Evolutionary conservation across 2,888 invertebrate species (phyloP).

Genomic region (Phania funesta): DNA sequence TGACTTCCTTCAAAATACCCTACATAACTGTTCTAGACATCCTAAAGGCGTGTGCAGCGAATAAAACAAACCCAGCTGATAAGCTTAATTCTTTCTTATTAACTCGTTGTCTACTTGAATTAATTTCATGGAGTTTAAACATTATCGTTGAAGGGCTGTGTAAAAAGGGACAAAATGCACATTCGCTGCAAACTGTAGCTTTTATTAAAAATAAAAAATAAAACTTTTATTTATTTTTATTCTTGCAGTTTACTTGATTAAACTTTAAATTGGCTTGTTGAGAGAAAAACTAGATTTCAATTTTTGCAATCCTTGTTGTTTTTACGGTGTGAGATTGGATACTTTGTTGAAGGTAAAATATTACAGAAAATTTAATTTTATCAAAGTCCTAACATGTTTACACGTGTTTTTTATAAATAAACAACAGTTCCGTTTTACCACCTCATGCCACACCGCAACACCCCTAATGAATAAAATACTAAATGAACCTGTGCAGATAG

Average conservation of each 20-base stretch:
- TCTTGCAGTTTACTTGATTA: conserved; percentile 13
- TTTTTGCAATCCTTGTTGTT: neutral
- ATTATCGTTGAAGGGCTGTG: too few relatives aligned
- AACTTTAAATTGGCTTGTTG: conserved; percentile 12
- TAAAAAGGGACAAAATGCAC: too few relatives aligned
- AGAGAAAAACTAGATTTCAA: conserved; percentile 4
- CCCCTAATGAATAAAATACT: conserved; percentile 24
- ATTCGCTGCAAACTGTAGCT: neutral
- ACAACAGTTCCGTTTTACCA: conserved; percentile 6
- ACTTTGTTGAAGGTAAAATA: conserved; percentile 7
- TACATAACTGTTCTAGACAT: too few relatives aligned
- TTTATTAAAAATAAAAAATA: neutral
- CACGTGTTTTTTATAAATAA: conserved; percentile 54
- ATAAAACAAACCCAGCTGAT: too few relatives aligned
- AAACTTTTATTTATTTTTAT: neutral
- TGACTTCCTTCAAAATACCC: too few relatives aligned
- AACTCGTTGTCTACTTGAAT: too few relatives aligned
- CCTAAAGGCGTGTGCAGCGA: too few relatives aligned
- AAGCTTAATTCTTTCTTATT: too few relatives aligned
- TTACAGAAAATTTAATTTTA: conserved; percentile 33
- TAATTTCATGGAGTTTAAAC: too few relatives aligned
- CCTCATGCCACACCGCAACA: neutral
- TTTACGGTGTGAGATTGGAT: neutral
- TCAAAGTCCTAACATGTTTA: conserved; percentile 44
- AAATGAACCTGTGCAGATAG: conserved; percentile 11